Conservation (phyloP, 2,888 invertebrate species). For the Habrosyne pyritoides region DNA sequence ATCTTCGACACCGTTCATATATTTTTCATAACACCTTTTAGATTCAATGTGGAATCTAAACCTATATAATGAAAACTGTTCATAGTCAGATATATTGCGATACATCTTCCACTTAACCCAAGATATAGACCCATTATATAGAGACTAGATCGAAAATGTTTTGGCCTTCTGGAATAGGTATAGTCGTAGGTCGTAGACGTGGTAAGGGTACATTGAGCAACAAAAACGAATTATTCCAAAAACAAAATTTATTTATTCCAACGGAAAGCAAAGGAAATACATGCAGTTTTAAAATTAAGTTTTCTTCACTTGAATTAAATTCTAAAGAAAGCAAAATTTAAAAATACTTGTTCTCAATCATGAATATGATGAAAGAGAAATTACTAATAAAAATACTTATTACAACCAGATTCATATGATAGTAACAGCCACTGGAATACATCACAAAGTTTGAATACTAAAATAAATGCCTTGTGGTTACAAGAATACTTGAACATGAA, state of each 20-base stretch:
- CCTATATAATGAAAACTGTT: too few relatives aligned
- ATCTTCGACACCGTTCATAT: too few relatives aligned
- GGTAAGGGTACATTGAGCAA: too few relatives aligned
- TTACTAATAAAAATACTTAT: neutral
- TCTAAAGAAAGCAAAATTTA: neutral
- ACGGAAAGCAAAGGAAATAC: constrained; percentile 25
- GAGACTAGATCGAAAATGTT: neutral
- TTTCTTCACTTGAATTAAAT: neutral
- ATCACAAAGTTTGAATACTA: neutral
- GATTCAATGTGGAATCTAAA: too few relatives aligned
- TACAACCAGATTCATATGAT: neutral
- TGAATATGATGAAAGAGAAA: neutral
- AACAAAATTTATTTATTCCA: constrained; percentile 48
- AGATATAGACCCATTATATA: too few relatives aligned
- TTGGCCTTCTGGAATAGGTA: too few relatives aligned
- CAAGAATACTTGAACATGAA: neutral
- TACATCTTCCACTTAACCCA: too few relatives aligned
- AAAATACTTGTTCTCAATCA: neutral
- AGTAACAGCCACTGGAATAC: neutral
- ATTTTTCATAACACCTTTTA: too few relatives aligned
- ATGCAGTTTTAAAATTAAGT: neutral
- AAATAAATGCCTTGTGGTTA: neutral
- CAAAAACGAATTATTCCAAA: constrained; percentile 25
- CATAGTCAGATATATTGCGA: too few relatives aligned
- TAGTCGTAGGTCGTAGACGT: too few relatives aligned